Conservation (phyloP, 2,113 vertebrate species). For the Ptilonorhynchus violaceus region DNA sequence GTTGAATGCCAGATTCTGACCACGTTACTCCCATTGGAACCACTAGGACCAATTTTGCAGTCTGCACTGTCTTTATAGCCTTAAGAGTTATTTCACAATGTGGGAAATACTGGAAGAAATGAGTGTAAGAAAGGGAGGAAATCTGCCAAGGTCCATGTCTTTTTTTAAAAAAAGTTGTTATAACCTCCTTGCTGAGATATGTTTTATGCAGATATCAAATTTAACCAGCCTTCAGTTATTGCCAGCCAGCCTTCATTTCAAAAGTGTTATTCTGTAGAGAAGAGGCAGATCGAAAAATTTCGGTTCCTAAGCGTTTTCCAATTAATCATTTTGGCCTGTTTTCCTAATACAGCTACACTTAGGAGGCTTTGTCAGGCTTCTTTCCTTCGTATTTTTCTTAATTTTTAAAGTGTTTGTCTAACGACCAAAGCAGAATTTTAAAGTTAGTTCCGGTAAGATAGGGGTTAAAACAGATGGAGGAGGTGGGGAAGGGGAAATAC, state of each 20-base stretch:
- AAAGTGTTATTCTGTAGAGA: background rate
- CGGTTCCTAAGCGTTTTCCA: background rate
- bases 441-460: background rate
- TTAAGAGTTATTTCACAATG: constrained; percentile 29
- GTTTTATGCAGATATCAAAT: background rate
- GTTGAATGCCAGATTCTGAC: constrained; percentile 35
- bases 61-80: constrained; percentile 1
- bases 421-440: background rate
- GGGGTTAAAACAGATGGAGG: background rate
- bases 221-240: background rate
- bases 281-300: background rate
- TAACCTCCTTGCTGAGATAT: background rate
- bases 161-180: background rate
- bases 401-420: background rate
- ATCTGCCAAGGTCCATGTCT: background rate
- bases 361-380: background rate
- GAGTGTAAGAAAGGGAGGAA: background rate
- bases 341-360: background rate
- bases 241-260: background rate
- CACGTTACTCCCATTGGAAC: constrained; percentile 15
- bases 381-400: background rate
- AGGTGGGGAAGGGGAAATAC: background rate
- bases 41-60: constrained; percentile 16
- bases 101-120: constrained; percentile 40
- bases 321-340: background rate